phyloP scores from a whole-genome alignment of 1,140 invertebrate species.

The Tetragnatha versicolor region DNA sequence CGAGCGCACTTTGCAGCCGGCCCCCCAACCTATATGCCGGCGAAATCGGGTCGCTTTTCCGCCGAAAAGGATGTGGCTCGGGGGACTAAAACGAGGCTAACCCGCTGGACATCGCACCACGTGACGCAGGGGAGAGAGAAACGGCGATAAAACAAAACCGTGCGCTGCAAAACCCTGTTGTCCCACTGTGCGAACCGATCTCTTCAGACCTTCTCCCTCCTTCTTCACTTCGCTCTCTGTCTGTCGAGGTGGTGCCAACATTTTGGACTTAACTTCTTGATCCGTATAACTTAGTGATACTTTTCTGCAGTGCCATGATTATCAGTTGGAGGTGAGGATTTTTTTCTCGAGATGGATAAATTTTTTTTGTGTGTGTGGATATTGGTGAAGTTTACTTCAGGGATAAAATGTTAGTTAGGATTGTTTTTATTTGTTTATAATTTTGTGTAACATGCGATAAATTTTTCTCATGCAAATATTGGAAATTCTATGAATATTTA shows the following conservation, averaged over 20 bases:
- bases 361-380: neutral
- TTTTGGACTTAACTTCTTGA: neutral
- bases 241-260: neutral
- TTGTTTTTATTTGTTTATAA: too few relatives aligned
- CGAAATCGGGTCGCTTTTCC: constrained; percentile 45
- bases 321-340: constrained; percentile 21
- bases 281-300: neutral
- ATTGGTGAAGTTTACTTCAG: too few relatives aligned
- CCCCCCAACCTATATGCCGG: constrained; percentile 24
- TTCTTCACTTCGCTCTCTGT: neutral
- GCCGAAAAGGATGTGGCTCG: constrained; percentile 40
- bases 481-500: too few relatives aligned
- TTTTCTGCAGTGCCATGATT: constrained; percentile 21
- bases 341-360: neutral
- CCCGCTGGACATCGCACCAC: constrained; percentile 43
- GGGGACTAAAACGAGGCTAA: constrained; percentile 40
- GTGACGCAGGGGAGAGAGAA: constrained; percentile 16
- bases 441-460: too few relatives aligned
- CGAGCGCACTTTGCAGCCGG: neutral
- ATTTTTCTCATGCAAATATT: too few relatives aligned
- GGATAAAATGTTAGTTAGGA: too few relatives aligned
- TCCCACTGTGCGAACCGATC: constrained; percentile 16
- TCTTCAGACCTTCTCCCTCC: neutral
- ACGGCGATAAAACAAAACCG: constrained; percentile 49
- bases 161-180: constrained; percentile 8